Percentiles rank a stretch among this genome's conserved stretches.
Evolutionary conservation across 2,888 invertebrate species (phyloP).

Genomic region (Camponotus fellah): DNA sequence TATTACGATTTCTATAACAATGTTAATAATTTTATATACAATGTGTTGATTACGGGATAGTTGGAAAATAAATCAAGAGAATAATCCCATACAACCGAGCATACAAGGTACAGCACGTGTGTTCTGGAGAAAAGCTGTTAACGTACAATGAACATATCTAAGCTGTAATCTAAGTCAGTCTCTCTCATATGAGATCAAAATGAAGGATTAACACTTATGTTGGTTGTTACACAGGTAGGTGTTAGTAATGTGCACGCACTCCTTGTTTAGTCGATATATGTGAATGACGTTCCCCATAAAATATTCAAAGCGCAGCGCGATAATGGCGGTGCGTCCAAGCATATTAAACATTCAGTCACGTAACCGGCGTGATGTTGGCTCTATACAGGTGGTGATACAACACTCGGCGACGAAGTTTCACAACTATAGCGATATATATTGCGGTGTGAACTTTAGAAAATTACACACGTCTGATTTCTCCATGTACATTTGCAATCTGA

Average conservation of each 20-base stretch:
- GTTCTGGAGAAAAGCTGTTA: conserved; percentile 27
- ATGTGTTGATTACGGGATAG: not conserved
- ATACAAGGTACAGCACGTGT: not conserved
- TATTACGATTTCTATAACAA: not conserved
- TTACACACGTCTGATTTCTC: conserved; percentile 65
- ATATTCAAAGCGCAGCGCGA: conserved; percentile 77
- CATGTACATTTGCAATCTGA: conserved; percentile 66
- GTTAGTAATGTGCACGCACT: conserved; percentile 10
- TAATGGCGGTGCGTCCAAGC: conserved; percentile 77
- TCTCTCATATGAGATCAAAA: conserved; percentile 50
- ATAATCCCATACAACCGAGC: conserved; percentile 31
- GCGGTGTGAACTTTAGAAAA: conserved; percentile 68
- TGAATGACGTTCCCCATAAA: conserved; percentile 66
- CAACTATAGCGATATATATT: conserved; percentile 58
- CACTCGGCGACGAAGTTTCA: conserved; percentile 69
- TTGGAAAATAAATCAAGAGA: conserved; percentile 27
- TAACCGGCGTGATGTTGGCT: conserved; percentile 59
- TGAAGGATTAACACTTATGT: conserved; percentile 71
- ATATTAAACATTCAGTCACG: conserved; percentile 77
- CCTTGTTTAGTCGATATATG: conserved; percentile 20
- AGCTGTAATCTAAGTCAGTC: conserved; percentile 50
- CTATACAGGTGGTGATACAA: conserved; percentile 72
- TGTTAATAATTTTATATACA: not conserved
- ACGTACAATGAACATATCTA: conserved; percentile 4
- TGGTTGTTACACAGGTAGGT: conserved; percentile 15